Evolutionary conservation across 2,888 invertebrate genomes (phyloP), one percentile per base, ranked within the genome.

Genomic region (Drosophila picticornis): DNA sequence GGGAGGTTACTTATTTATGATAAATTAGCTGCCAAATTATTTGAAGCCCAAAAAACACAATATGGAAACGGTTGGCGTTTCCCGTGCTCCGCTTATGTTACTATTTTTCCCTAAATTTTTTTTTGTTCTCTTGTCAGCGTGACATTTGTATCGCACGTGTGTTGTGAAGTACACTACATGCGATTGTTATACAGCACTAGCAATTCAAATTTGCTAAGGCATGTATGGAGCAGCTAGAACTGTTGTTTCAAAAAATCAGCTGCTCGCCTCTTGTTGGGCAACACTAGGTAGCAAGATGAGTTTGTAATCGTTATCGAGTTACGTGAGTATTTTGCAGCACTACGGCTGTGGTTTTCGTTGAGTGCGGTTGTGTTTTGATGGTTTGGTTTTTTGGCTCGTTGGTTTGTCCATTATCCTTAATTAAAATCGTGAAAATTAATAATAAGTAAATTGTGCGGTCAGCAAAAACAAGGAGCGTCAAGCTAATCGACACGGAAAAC

Each of bases 341-440:
- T 78, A 71, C 61, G 75, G 67, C 70, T 78, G 67, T 78, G 79
- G 65, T 71, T 78, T 78, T 75, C 79, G 67, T 78, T 78, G 61
- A 67, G 77, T 77, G 62, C 63, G 80, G 76, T 80, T 79, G 79
- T 80, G 73, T 80, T 80, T 80, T 77, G 80, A 71, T 77, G 72
- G 64, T 80, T 25, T 77, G 73, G 64, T 60, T 53, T 79, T 46
- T 25, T 46, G 46, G 22, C 32, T 64, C 59, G 65, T 59, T 72
- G 61, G 61, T 51, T 59, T 72, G 53, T 66, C 62, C 56, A 77
- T 73, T 77, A 69, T 66, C 36, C 72, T 72, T 72, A 68, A 72
- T 66, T 72, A 68, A 52, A 72, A 52, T 57, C 51, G 43, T 73
- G 57, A 73, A 69, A 72, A 66, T 62, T 43, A 58, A 59, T 48